These are phyloP conservation scores for Petrocephalus schoutedeni DNA, from an alignment of 2,797 vertebrate genomes.

Conservation along the genomic window DNA sequence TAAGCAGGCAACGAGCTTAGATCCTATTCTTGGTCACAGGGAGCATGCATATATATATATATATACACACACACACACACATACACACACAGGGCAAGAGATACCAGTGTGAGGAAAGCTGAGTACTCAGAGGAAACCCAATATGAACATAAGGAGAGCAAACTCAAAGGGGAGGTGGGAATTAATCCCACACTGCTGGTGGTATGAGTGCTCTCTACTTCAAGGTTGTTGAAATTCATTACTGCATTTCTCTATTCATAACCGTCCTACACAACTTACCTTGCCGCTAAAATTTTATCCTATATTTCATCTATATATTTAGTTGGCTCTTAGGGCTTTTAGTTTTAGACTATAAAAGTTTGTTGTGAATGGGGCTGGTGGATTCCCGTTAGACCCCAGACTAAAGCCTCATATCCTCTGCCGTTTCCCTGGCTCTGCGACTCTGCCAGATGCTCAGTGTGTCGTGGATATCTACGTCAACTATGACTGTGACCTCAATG, in stretches of 20 bases:
- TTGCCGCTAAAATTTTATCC: neutral
- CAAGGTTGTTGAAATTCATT: neutral
- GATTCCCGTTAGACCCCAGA: neutral
- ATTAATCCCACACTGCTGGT: neutral
- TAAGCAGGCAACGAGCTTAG: neutral
- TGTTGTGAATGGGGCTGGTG: neutral
- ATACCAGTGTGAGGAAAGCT: neutral
- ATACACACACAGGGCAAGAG: neutral
- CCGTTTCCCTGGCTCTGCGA: neutral
- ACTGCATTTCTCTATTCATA: neutral
- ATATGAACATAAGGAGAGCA: neutral
- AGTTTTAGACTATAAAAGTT: neutral
- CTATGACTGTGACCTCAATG: slow-evolving; percentile 96
- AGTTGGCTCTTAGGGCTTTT: neutral
- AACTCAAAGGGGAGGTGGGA: neutral
- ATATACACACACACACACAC: neutral
- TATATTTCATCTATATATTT: neutral
- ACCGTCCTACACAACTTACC: neutral
- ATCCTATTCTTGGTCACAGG: neutral
- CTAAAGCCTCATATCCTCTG: neutral
- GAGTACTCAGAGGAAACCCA: neutral
- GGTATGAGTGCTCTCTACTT: neutral
- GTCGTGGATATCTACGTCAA: slow-evolving; percentile 98
- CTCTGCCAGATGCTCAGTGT: slow-evolving; percentile 83
- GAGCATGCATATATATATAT: neutral